phyloP scores from a whole-genome alignment of 2,888 invertebrate species.

The Mimumesa dahlbomi region DNA sequence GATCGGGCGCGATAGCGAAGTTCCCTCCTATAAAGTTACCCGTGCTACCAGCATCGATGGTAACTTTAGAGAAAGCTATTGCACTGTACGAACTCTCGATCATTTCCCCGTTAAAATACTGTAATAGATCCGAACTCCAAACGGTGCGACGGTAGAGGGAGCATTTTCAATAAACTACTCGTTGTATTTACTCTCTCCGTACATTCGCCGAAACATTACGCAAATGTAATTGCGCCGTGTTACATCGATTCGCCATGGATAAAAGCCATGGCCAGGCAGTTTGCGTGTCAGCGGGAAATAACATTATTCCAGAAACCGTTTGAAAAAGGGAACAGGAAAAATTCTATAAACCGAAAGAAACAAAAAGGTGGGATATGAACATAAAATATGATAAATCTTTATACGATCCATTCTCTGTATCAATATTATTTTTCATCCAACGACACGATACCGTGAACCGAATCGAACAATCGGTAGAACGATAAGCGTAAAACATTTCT shows the following conservation, averaged over 20 bases:
- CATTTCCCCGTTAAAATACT: constrained; percentile 52
- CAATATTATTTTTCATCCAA: too few relatives aligned
- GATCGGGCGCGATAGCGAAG: constrained; percentile 59
- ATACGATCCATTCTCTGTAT: too few relatives aligned
- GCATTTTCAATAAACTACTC: constrained; percentile 33
- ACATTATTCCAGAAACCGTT: not conserved
- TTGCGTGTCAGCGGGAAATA: not conserved
- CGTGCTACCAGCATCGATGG: constrained; percentile 43
- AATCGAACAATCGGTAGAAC: too few relatives aligned
- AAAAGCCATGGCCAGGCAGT: not conserved
- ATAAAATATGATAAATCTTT: too few relatives aligned
- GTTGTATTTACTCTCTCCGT: constrained; percentile 5
- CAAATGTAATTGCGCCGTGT: constrained; percentile 16
- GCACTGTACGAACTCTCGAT: constrained; percentile 32
- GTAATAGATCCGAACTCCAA: constrained; percentile 32
- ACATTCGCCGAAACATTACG: constrained; percentile 14
- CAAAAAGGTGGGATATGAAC: too few relatives aligned
- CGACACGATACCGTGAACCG: too few relatives aligned
- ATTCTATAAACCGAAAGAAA: too few relatives aligned
- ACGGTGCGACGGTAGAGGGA: not conserved
- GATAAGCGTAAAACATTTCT: not conserved
- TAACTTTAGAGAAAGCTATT: constrained; percentile 56
- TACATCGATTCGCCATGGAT: not conserved
- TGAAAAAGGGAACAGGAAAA: too few relatives aligned
- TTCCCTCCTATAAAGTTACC: constrained; percentile 56